These are phyloP conservation scores for Polietes domitor DNA, from an alignment of 2,888 invertebrate species.

Conservation along the genomic window DNA sequence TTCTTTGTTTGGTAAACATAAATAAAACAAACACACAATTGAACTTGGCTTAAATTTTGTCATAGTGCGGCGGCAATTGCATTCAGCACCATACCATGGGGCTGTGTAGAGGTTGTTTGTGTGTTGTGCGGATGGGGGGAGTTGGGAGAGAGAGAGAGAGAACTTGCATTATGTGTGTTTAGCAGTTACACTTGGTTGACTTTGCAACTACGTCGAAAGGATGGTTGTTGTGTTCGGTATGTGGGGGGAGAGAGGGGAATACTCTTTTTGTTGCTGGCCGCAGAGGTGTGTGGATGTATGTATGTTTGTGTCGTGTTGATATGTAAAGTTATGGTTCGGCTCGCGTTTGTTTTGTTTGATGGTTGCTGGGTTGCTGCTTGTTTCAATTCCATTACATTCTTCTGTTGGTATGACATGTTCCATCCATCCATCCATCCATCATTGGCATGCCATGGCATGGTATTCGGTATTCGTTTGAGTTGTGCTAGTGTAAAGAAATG, in stretches of 20 bases:
- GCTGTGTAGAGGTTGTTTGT: neutral
- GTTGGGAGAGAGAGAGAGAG: neutral
- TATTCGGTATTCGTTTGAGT: neutral
- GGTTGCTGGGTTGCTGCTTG: neutral
- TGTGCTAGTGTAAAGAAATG: slow-evolving; percentile 12
- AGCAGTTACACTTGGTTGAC: slow-evolving; percentile 50
- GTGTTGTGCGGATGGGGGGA: neutral
- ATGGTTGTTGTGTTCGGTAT: too few species aligned
- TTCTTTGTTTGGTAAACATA: slow-evolving; percentile 38
- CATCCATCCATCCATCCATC: neutral
- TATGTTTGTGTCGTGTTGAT: neutral
- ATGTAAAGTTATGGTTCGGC: slow-evolving; percentile 9
- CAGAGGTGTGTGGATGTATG: neutral
- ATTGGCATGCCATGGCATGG: neutral
- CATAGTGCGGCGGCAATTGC: neutral
- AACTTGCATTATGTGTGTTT: slow-evolving; percentile 10
- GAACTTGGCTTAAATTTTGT: slow-evolving; percentile 61
- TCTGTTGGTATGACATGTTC: slow-evolving; percentile 10
- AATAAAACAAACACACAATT: slow-evolving; percentile 40
- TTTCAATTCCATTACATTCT: slow-evolving; percentile 35
- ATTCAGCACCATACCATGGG: neutral
- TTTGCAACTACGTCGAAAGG: slow-evolving; percentile 5
- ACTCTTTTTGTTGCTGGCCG: too few species aligned
- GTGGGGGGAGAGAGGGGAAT: too few species aligned
- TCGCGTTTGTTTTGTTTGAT: neutral